Conservation (phyloP, 1,140 invertebrate genomes). For the Drosophila varians region DNA sequence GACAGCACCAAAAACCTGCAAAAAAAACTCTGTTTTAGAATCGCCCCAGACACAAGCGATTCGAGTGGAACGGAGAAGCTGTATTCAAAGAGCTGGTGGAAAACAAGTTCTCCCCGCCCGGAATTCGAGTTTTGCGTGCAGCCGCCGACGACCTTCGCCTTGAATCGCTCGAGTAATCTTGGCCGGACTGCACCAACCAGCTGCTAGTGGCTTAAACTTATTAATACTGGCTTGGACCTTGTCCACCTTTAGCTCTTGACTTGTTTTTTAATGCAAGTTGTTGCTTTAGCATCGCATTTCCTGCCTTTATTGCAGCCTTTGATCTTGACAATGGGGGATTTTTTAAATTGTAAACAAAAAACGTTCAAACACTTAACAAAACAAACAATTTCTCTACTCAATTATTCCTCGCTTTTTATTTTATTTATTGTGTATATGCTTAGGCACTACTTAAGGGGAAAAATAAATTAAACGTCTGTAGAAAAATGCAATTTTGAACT, state of each 20-base stretch:
- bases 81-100: constrained; percentile 20
- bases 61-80: constrained; percentile 46
- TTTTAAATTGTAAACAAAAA: neutral
- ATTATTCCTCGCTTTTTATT: neutral
- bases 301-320: constrained; percentile 1
- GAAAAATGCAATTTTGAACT: neutral
- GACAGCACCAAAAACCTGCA: constrained; percentile 38
- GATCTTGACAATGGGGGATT: constrained; percentile 16
- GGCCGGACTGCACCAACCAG: constrained; percentile 36
- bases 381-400: neutral
- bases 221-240: constrained; percentile 32
- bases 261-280: neutral
- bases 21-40: constrained; percentile 43
- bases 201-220: constrained; percentile 12
- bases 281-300: constrained; percentile 13
- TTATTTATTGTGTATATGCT: neutral
- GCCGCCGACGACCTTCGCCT: constrained; percentile 44
- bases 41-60: constrained; percentile 10
- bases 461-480: neutral
- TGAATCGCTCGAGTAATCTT: constrained; percentile 39
- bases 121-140: constrained; percentile 29
- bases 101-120: constrained; percentile 37
- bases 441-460: neutral
- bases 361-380: neutral
- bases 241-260: constrained; percentile 16